phyloP scores from a whole-genome alignment of 2,797 vertebrate genomes.

The Antrozous pallidus region DNA sequence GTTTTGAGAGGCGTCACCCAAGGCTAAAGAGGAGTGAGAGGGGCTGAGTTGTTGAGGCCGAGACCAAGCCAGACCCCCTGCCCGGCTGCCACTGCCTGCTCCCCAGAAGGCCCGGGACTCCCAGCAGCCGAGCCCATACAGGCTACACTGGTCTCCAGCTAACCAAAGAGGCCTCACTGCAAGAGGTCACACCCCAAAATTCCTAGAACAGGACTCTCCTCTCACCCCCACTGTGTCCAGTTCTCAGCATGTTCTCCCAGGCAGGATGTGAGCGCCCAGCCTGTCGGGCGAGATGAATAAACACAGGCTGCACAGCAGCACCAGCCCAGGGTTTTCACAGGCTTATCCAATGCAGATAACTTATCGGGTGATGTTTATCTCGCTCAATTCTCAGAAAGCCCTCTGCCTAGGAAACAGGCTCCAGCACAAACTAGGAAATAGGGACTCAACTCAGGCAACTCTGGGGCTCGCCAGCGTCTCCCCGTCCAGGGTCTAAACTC shows the following conservation, averaged over 20 bases:
- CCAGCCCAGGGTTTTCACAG: background rate
- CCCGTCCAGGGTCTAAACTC: background rate
- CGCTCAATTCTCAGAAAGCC: background rate
- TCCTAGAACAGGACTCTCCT: background rate
- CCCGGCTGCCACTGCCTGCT: rapidly evolving
- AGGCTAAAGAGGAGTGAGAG: background rate
- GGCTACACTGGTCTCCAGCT: background rate
- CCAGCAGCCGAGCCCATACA: background rate
- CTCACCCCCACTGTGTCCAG: no score
- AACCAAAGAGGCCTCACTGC: background rate
- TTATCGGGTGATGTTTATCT: background rate
- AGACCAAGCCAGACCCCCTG: background rate
- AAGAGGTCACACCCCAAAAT: background rate
- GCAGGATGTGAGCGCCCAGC: background rate
- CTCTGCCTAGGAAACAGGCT: background rate
- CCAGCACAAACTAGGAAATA: background rate
- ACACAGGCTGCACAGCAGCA: rapidly evolving
- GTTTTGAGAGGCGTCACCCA: background rate
- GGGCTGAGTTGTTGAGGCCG: rapidly evolving
- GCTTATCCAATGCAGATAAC: background rate
- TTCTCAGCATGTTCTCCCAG: background rate
- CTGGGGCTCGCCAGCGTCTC: background rate
- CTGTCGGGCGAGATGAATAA: background rate
- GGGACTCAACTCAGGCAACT: background rate
- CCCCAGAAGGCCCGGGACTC: rapidly evolving